These are phyloP conservation scores for Pseudochirops cupreus DNA, from an alignment of 2,797 vertebrate genomes.

Conservation along the genomic window DNA sequence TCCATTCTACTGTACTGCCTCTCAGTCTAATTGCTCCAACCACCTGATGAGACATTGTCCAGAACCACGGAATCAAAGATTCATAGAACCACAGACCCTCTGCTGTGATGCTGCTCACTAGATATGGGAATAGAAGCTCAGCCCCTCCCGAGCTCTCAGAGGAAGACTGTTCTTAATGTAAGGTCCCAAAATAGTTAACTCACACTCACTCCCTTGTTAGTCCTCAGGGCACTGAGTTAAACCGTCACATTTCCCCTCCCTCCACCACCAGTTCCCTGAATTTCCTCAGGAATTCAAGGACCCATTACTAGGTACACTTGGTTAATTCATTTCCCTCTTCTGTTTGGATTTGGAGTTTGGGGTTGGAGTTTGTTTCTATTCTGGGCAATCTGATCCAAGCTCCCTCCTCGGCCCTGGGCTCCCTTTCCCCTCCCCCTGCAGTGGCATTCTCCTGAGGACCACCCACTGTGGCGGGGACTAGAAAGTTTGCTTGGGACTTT, in stretches of 20 bases:
- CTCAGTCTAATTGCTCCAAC: neutral
- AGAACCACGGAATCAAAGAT: neutral
- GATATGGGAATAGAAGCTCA: neutral
- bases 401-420: neutral
- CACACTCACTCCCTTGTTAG: neutral
- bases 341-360: conserved; percentile 77
- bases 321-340: neutral
- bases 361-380: conserved; percentile 79
- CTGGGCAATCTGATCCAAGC: conserved; percentile 72
- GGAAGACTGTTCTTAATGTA: neutral
- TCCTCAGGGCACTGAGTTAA: neutral
- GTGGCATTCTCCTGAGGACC: conserved; percentile 63
- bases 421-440: conserved; percentile 38
- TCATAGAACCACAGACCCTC: neutral
- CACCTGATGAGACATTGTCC: neutral
- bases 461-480: conserved; percentile 48
- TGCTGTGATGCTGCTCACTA: conserved; percentile 18
- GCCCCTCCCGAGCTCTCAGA: conserved; percentile 67
- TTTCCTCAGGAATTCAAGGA: neutral
- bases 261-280: neutral
- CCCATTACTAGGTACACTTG: neutral
- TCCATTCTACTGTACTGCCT: neutral
- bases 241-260: neutral
- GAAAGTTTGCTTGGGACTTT: neutral
- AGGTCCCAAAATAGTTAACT: neutral